A percentile compares a stretch with the other conserved stretches of the same genome.
phyloP scores from a whole-genome alignment of 2,113 vertebrate genomes.

The Halcyon malimbica region DNA sequence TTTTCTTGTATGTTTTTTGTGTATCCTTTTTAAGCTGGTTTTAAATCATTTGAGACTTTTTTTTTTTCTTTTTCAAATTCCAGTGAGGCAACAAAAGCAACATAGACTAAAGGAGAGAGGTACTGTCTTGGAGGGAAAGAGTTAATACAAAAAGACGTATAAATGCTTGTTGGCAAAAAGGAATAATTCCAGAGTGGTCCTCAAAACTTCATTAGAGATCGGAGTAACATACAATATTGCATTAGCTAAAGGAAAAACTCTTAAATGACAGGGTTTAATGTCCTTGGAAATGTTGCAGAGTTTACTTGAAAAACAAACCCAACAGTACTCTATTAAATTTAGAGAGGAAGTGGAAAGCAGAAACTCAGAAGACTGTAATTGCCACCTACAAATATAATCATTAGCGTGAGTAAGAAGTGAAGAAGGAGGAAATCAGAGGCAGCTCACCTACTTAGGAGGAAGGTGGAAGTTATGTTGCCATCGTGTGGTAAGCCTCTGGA shows the following conservation, averaged over 20 bases:
- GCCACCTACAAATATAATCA: constrained; percentile 37
- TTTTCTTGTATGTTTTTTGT: neutral
- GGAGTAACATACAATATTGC: constrained; percentile 3
- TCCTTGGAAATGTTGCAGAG: constrained; percentile 34
- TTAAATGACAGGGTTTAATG: neutral
- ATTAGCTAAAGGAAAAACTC: constrained; percentile 31
- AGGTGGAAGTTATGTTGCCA: constrained; percentile 31
- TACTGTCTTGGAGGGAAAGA: neutral
- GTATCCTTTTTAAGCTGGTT: neutral
- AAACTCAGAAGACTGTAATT: constrained; percentile 6
- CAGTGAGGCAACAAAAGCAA: neutral
- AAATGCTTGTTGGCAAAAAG: neutral
- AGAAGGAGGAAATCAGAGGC: neutral
- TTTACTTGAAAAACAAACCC: constrained; percentile 56
- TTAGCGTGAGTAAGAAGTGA: neutral
- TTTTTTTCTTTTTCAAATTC: neutral
- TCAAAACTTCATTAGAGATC: constrained; percentile 37
- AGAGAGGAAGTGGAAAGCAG: constrained; percentile 39
- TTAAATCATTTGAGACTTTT: neutral
- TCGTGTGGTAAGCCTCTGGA: neutral
- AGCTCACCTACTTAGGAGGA: neutral
- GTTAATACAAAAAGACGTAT: neutral
- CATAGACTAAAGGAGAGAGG: neutral
- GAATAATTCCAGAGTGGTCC: neutral
- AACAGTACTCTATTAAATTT: constrained; percentile 45